These are phyloP conservation scores for Drosophila persimilis DNA, from an alignment of 1,140 invertebrate genomes.

Conservation along the genomic window DNA sequence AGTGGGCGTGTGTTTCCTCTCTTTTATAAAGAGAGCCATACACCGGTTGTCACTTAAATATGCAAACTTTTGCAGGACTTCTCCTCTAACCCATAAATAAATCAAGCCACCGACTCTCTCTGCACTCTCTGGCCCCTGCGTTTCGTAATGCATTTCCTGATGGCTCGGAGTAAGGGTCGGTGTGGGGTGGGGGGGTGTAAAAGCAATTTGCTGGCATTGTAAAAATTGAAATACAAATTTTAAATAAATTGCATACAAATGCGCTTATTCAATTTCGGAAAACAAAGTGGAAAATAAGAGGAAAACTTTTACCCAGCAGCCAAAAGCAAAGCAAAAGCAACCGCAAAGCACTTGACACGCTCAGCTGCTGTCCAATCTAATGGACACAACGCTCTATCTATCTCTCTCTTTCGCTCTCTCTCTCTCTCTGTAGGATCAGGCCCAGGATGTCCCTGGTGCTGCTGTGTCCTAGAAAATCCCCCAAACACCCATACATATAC, in stretches of 20 bases:
- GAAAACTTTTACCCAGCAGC: slow-evolving; percentile 40
- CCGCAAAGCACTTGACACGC: slow-evolving; percentile 76
- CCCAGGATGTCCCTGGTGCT: slow-evolving; percentile 21
- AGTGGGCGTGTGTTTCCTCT: not conserved
- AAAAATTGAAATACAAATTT: slow-evolving; percentile 60
- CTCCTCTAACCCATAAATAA: slow-evolving; percentile 48
- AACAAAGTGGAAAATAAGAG: slow-evolving; percentile 59
- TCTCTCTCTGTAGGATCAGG: not conserved
- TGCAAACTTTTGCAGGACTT: slow-evolving; percentile 13
- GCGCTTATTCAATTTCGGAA: slow-evolving; percentile 69
- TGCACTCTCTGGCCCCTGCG: slow-evolving; percentile 41
- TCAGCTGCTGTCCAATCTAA: slow-evolving; percentile 71
- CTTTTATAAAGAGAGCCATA: no score
- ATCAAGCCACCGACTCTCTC: slow-evolving; percentile 34
- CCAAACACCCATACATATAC: slow-evolving; percentile 12
- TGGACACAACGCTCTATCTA: slow-evolving; percentile 36
- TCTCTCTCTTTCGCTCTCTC: not conserved
- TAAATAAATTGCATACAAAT: slow-evolving; percentile 76
- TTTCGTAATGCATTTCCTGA: slow-evolving; percentile 29
- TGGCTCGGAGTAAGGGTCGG: not conserved
- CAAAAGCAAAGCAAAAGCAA: slow-evolving; percentile 15
- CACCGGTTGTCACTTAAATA: slow-evolving; percentile 19
- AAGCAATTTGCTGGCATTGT: slow-evolving; percentile 51
- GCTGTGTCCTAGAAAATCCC: slow-evolving; percentile 19
- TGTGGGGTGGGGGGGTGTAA: not conserved